Base-by-base conservation (phyloP, 2,113 vertebrate genomes). In the Chitala chitala region DNA sequence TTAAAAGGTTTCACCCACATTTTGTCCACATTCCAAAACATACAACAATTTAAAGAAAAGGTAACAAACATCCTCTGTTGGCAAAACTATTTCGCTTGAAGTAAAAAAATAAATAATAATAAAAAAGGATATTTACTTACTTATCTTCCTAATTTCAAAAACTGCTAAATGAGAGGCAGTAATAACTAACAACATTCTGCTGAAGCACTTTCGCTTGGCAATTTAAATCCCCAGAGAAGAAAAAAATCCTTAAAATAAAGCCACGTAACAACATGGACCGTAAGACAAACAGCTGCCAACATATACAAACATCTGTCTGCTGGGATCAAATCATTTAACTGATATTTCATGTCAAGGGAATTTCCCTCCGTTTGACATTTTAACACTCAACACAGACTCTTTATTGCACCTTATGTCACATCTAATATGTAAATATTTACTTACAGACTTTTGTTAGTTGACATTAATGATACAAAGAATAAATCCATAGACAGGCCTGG, bases 261-360 rank as follows among this genome's bases (percentile, higher is more conserved):
- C n/a, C 22, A 24, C 8, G 17, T 8, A 69, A 31, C 20, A 15
- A 26, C 26, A 33, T 48, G 26, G 13, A 46, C 10, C 48, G 55
- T 61, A 72, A 46, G 33, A 33, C 40, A 72, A 33, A 53, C 53
- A 59, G 5, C 7, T 61, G 71, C 71, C 71, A 61, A 73, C 40
- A 61, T 59, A 20, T 38, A 73, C 55, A 50, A 54, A 72, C 55
- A 58, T 1, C 40, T 13, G 6, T 15, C n/a, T 46, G 46, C 40
- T 33, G 36, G 48, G 56, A 61, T 48, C 6, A 61, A 29, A 61
- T 33, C 5, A 26, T 42, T 69, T 33, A 29, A 51, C 26, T 48
- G 53, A 69, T 69, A 69, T 53, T 69, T 69, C 50, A 53, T 24
- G 46, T 20, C 8, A 24, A 42, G 24, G 68, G 68, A 53, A 29